These are phyloP conservation scores for Enteromius treurensis DNA, from an alignment of 2,797 vertebrate species.

Conservation along the genomic window DNA sequence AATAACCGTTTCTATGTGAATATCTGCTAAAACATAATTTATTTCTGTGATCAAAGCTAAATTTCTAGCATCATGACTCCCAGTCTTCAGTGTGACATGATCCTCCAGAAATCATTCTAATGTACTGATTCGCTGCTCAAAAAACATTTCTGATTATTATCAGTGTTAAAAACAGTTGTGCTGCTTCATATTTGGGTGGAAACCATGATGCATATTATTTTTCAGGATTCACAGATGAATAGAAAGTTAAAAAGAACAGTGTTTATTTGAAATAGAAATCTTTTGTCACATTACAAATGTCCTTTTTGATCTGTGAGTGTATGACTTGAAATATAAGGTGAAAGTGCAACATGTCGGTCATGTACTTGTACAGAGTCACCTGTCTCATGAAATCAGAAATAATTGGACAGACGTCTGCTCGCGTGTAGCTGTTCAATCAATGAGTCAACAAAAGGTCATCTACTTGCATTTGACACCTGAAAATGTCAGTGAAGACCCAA, in stretches of 20 bases:
- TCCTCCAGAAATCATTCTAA: neutral
- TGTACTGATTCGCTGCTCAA: neutral
- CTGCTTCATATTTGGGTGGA: neutral
- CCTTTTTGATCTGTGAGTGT: neutral
- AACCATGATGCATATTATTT: neutral
- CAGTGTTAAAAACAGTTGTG: neutral
- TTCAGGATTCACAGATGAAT: neutral
- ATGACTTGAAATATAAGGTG: neutral
- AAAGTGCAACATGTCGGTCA: neutral
- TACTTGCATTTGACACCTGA: neutral
- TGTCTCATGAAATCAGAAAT: conserved; percentile 21
- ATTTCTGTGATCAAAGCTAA: neutral
- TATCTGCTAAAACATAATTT: neutral
- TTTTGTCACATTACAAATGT: neutral
- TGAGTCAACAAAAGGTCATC: conserved; percentile 5
- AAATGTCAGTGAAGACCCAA: neutral
- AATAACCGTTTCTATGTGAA: neutral
- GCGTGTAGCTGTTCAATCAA: conserved; percentile 7
- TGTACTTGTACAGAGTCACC: neutral
- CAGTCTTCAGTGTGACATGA: neutral
- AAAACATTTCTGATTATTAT: neutral
- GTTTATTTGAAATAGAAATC: neutral
- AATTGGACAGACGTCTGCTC: neutral
- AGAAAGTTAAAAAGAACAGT: neutral
- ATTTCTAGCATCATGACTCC: neutral